Percentiles rank a stretch among this genome's conserved stretches.
Evolutionary conservation across 1,140 invertebrate genomes (phyloP).

Genomic region (honey bee (Apis mellifera)): DNA sequence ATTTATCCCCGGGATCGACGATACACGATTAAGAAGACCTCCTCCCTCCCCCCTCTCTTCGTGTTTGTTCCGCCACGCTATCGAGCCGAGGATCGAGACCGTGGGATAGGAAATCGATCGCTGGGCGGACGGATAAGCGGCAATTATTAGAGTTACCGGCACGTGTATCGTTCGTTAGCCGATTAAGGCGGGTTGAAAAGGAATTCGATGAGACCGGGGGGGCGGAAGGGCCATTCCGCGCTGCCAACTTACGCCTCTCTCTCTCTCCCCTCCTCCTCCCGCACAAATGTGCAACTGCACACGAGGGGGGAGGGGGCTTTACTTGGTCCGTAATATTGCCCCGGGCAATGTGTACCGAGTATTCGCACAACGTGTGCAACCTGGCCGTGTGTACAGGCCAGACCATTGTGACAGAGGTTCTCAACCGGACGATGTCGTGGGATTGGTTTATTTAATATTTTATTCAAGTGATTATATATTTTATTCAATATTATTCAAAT

Average conservation of each 20-base stretch:
- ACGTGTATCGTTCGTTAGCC: conserved; percentile 72
- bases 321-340: conserved; percentile 4
- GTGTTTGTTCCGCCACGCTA: conserved; percentile 5
- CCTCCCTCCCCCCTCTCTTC: no score
- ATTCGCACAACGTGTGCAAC: background rate
- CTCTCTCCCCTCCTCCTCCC: no score
- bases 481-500: no score
- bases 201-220: conserved; percentile 64
- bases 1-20: background rate
- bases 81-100: background rate
- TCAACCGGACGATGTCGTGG: background rate
- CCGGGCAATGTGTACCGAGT: background rate
- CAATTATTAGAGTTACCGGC: conserved; percentile 75
- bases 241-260: conserved; percentile 22
- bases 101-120: conserved; percentile 9
- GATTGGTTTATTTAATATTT: no score
- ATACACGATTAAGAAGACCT: conserved; percentile 1
- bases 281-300: conserved; percentile 12
- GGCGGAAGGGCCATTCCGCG: conserved; percentile 66
- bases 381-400: background rate
- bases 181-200: conserved; percentile 71
- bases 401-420: background rate
- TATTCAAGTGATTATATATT: no score
- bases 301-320: conserved; percentile 9
- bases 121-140: conserved; percentile 70